Evolutionary conservation across 2,113 vertebrate genomes (phyloP).

Genomic region (Dissostichus mawsoni): DNA sequence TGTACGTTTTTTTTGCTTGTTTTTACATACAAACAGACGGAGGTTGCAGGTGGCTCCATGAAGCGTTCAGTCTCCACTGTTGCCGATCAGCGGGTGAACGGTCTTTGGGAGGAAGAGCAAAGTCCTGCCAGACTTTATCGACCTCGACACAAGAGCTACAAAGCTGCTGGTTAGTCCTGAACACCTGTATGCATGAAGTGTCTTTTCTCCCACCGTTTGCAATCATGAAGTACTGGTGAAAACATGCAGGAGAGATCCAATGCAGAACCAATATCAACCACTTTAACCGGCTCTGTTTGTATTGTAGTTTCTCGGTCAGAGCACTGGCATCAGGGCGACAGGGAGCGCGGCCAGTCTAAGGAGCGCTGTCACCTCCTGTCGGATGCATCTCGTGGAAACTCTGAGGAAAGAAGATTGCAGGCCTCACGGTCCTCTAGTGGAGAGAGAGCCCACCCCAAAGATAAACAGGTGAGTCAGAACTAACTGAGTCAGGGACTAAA

Average conservation of each 20-base stretch:
- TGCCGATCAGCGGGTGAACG: conserved; percentile 90
- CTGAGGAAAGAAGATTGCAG: conserved; percentile 90
- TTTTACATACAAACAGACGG: conserved; percentile 78
- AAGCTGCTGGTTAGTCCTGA: conserved; percentile 88
- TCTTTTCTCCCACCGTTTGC: no score
- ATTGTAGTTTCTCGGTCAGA: conserved; percentile 91
- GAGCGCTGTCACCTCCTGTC: conserved; percentile 95
- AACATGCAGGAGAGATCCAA: neutral
- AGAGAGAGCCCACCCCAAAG: conserved; percentile 85
- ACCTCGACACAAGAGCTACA: conserved; percentile 95
- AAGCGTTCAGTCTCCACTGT: conserved; percentile 92
- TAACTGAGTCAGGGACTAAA: no score
- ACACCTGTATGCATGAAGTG: neutral
- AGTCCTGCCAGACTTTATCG: conserved; percentile 91
- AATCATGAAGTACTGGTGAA: neutral
- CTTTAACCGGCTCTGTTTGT: neutral
- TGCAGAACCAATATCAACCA: neutral
- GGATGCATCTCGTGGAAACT: conserved; percentile 92
- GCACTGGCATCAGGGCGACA: conserved; percentile 87
- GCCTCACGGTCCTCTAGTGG: conserved; percentile 92
- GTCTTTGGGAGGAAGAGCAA: conserved; percentile 93
- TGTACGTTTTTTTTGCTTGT: conserved; percentile 36
- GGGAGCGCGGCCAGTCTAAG: conserved; percentile 93
- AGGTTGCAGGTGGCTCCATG: conserved; percentile 90
- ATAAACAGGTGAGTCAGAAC: conserved; percentile 85